These are phyloP conservation scores for Hystrix cristata DNA, from an alignment of 2,113 vertebrate genomes.

Conservation along the genomic window DNA sequence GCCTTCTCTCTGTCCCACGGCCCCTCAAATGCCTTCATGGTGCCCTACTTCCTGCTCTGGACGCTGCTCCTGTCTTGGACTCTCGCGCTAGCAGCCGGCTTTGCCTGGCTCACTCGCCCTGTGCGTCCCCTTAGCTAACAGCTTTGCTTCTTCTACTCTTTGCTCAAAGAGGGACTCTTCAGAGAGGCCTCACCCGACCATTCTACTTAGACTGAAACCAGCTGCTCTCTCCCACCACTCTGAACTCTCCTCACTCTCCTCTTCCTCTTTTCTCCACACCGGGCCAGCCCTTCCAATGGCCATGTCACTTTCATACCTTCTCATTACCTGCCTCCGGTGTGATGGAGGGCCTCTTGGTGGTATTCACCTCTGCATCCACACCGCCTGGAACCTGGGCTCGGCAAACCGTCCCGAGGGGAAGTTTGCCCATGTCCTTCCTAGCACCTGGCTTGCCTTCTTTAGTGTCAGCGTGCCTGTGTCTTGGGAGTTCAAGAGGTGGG, in stretches of 20 bases:
- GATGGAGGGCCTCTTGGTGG: not conserved
- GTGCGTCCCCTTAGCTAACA: too few species aligned
- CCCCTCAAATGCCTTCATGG: not conserved
- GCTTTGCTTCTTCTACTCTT: not conserved
- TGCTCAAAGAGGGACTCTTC: not conserved
- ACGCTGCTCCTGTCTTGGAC: not conserved
- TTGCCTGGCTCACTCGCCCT: not conserved
- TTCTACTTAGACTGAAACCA: not conserved
- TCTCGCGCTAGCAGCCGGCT: not conserved
- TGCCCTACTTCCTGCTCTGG: not conserved
- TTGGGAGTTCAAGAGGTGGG: rapidly evolving
- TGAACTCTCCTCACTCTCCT: not conserved
- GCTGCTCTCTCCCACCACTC: rapidly evolving
- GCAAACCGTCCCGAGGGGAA: not conserved
- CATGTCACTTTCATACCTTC: too few species aligned
- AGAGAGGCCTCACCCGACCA: too few species aligned
- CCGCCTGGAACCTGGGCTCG: not conserved
- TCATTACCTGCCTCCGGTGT: rapidly evolving
- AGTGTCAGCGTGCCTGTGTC: rapidly evolving
- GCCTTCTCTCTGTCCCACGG: too few species aligned
- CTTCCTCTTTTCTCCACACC: not conserved
- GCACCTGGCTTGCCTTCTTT: too few species aligned
- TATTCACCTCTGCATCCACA: not conserved
- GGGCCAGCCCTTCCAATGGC: rapidly evolving
- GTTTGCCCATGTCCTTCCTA: not conserved